Conservation (phyloP, 1,140 invertebrate genomes). For the Zaprionus kolodkinae region DNA sequence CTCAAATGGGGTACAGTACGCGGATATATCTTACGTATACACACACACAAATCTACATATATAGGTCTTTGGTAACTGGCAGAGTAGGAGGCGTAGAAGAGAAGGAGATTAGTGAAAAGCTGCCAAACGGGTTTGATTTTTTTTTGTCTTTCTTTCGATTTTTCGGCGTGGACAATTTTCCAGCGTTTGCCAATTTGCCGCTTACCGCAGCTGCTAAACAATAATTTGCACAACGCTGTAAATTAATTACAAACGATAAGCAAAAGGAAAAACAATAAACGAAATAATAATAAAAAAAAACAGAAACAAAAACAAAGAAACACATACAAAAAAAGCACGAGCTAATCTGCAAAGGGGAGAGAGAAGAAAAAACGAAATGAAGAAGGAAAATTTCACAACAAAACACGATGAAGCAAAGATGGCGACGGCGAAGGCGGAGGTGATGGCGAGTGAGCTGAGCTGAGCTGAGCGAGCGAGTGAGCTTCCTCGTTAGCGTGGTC, state of each 20-base stretch:
- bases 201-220: background rate
- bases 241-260: slow-evolving; percentile 26
- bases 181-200: slow-evolving; percentile 7
- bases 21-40: background rate
- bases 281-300: background rate
- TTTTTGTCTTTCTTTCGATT: background rate
- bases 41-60: background rate
- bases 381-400: slow-evolving; percentile 19
- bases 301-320: background rate
- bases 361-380: background rate
- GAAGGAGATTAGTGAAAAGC: background rate
- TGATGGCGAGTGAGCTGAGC: background rate
- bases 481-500: slow-evolving; percentile 14
- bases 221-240: slow-evolving; percentile 15
- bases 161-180: slow-evolving; percentile 4
- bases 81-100: too few species aligned
- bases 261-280: slow-evolving; percentile 1
- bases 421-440: background rate
- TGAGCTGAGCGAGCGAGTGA: background rate
- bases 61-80: background rate
- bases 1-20: background rate
- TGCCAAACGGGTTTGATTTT: slow-evolving; percentile 6
- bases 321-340: slow-evolving; percentile 7
- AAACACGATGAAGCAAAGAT: slow-evolving; percentile 2
- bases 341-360: slow-evolving; percentile 8